A percentile compares a stretch with the other conserved stretches of the same genome.
Evolutionary conservation across 2,113 vertebrate genomes (phyloP).

Genomic region (Tachuris rubrigastra): DNA sequence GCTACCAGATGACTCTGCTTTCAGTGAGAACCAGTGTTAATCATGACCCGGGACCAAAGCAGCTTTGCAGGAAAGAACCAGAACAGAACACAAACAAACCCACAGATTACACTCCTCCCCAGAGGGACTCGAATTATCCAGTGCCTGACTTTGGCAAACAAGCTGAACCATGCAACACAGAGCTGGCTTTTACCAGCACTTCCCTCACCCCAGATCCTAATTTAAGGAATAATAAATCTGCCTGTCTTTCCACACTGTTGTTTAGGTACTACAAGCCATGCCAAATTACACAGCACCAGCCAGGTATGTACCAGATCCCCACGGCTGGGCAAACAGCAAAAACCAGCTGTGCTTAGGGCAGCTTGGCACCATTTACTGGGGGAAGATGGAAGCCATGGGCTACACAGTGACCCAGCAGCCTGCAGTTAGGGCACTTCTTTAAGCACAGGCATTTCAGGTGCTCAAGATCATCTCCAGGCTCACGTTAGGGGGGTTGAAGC

Average conservation of each 20-base stretch:
- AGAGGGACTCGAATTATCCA: background rate
- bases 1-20: background rate
- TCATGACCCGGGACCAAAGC: background rate
- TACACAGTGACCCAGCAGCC: rapidly evolving
- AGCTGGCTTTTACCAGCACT: background rate
- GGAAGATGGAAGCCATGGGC: background rate
- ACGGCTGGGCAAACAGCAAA: rapidly evolving
- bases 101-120: background rate
- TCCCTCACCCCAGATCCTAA: background rate
- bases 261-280: background rate
- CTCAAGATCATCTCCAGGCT: background rate
- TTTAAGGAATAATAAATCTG: background rate
- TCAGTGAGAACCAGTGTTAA: background rate
- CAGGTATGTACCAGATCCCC: rapidly evolving
- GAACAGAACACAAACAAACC: background rate
- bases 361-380: rapidly evolving
- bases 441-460: background rate
- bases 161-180: background rate
- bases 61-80: background rate
- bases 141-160: background rate
- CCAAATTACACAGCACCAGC: background rate
- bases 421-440: rapidly evolving
- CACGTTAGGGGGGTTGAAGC: background rate
- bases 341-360: background rate
- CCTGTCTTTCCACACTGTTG: background rate